These are phyloP conservation scores for Borostomias antarcticus DNA, from an alignment of 2,797 vertebrate genomes.

Conservation along the genomic window DNA sequence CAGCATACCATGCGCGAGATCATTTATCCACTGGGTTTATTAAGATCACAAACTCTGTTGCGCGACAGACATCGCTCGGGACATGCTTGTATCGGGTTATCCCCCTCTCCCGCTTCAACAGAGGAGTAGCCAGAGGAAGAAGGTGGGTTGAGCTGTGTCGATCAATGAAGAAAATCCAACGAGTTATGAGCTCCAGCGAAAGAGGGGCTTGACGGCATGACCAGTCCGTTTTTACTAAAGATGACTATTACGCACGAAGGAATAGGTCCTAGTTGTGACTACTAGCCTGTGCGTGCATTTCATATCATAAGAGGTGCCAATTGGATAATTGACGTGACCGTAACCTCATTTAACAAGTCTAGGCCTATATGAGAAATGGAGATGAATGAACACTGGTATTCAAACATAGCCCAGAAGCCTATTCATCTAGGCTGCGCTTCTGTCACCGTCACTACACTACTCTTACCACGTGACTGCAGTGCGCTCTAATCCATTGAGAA, in stretches of 20 bases:
- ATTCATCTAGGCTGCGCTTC: conserved; percentile 39
- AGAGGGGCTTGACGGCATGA: conserved; percentile 13
- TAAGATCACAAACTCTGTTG: conserved; percentile 60
- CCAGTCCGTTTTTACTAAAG: conserved; percentile 15
- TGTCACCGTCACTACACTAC: conserved; percentile 58
- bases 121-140: conserved; percentile 30
- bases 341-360: conserved; percentile 1
- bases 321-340: background rate
- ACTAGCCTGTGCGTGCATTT: background rate
- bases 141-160: conserved; percentile 38
- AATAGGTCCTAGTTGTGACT: too few relatives aligned
- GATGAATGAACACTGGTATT: conserved; percentile 48
- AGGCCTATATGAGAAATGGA: conserved; percentile 40
- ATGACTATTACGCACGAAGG: background rate
- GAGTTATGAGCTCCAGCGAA: background rate
- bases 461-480: conserved; percentile 69
- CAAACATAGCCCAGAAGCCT: conserved; percentile 37
- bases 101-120: conserved; percentile 72
- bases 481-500: conserved; percentile 71
- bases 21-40: conserved; percentile 50
- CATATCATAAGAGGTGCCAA: background rate
- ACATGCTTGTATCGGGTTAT: conserved; percentile 68
- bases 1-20: conserved; percentile 31
- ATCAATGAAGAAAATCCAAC: conserved; percentile 46
- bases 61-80: conserved; percentile 73